Base-by-base conservation (phyloP, 2,113 vertebrate species). In the Conger conger region DNA sequence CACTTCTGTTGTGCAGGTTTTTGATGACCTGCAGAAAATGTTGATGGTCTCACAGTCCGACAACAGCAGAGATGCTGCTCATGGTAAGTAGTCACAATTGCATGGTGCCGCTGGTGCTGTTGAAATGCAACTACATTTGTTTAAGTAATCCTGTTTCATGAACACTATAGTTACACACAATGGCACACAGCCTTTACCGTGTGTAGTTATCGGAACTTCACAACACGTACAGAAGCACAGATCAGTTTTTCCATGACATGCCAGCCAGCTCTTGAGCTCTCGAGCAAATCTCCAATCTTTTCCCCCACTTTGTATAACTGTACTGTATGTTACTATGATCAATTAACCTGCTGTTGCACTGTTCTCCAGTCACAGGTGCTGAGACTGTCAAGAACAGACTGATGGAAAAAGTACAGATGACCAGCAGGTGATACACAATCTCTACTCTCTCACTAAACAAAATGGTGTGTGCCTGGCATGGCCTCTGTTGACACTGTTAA, bases 21-120 rank as follows among this genome's bases (percentile, higher is more conserved):
- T 94, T 87, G 91, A 95, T 6, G 95, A 88, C 57, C 85, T 95
- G 42, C 93, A 95, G 88, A 91, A 89, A 84, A 84, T 94, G 87
- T 63, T 93, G 88, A 90, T 15, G 18, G 83, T 86, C 42, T 53
- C 87, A 11, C 57, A 88, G 42, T 68, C 53, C 1, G 87, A 89
- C 30, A 84, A 81, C 80, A 38, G 37, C 57, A 80, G 86, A 68
- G 77, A 50, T 82, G 16, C 80, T 3, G 79, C 60, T 18, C 68
- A 78, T 20, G 89, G 89, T 88, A 53, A 88, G 83, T 50, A 13
- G 45, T 50, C 45, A 13, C 45, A 50, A 50, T 50, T 13, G 15
- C 45, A 50, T 13, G 45, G 45, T 50, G 45, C 45, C 7, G 11
- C 11, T 50, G 45, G 45, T 50, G 9, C 45, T 50, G 45, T 50